Evolutionary conservation across 2,797 vertebrate species (phyloP).

Genomic region (Ceryle rudis): DNA sequence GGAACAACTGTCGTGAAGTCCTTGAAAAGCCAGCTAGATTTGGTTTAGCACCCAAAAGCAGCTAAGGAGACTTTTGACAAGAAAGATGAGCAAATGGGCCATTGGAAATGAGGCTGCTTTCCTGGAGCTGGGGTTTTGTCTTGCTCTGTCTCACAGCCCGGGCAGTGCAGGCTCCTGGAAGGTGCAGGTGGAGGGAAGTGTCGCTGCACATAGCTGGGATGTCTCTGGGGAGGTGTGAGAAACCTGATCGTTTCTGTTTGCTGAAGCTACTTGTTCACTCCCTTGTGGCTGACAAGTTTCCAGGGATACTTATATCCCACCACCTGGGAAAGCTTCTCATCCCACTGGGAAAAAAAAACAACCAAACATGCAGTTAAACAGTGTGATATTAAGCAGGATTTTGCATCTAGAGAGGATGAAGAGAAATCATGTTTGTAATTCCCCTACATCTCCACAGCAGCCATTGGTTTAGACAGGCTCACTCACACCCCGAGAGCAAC

Average conservation of each 20-base stretch:
- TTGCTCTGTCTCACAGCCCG: neutral
- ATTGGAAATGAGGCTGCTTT: neutral
- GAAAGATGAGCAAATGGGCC: neutral
- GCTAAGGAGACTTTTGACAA: neutral
- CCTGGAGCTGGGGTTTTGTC: neutral
- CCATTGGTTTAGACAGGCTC: neutral
- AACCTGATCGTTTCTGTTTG: neutral
- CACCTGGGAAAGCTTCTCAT: neutral
- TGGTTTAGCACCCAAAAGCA: neutral
- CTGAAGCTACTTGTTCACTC: neutral
- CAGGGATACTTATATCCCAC: neutral
- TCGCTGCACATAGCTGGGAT: neutral
- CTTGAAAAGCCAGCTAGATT: neutral
- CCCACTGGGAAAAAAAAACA: neutral
- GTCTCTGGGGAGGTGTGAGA: neutral
- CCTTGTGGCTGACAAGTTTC: neutral
- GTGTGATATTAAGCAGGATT: neutral
- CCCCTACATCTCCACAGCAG: neutral
- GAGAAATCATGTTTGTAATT: neutral
- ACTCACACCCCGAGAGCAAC: accelerated
- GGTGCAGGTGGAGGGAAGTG: neutral
- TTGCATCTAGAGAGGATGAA: neutral
- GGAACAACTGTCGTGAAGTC: neutral
- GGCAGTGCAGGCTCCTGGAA: neutral
- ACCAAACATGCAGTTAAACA: neutral